Conservation (phyloP, 2,113 vertebrate genomes). For the Urocynchramus pylzowi region DNA sequence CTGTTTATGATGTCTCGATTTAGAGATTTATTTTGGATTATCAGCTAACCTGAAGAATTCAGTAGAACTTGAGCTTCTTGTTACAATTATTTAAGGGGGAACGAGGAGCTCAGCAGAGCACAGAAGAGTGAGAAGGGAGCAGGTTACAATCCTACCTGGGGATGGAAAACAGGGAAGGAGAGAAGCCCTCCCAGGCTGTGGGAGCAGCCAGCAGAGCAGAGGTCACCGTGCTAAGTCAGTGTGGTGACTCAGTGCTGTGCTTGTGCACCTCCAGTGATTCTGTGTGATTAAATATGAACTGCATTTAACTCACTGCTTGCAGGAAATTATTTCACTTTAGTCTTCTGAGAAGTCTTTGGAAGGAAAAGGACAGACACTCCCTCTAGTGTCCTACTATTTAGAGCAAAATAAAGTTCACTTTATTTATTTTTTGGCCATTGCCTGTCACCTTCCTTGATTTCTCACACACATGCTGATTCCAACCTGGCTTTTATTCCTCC, state of each 20-base stretch:
- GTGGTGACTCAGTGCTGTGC: not conserved
- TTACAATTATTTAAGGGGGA: not conserved
- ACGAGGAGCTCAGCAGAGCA: not conserved
- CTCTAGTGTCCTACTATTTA: not conserved
- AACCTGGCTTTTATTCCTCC: not conserved
- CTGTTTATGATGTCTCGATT: not conserved
- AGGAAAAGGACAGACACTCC: constrained; percentile 38
- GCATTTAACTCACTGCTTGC: not conserved
- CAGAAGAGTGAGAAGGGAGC: not conserved
- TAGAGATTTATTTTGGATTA: not conserved
- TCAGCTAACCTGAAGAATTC: not conserved
- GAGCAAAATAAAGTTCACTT: not conserved
- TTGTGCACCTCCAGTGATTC: not conserved
- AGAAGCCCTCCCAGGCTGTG: not conserved
- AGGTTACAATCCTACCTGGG: not conserved
- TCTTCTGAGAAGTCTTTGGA: not conserved
- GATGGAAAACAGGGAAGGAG: not conserved
- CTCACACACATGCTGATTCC: not conserved
- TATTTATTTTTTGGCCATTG: not conserved
- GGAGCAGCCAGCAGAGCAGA: not conserved
- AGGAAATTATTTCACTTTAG: not conserved
- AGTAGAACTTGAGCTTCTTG: not conserved
- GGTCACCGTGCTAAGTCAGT: not conserved
- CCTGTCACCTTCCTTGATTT: not conserved
- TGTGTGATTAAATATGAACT: not conserved